These are phyloP conservation scores for Pipistrellus pipistrellus DNA, from an alignment of 2,797 vertebrate genomes.

Conservation along the genomic window DNA sequence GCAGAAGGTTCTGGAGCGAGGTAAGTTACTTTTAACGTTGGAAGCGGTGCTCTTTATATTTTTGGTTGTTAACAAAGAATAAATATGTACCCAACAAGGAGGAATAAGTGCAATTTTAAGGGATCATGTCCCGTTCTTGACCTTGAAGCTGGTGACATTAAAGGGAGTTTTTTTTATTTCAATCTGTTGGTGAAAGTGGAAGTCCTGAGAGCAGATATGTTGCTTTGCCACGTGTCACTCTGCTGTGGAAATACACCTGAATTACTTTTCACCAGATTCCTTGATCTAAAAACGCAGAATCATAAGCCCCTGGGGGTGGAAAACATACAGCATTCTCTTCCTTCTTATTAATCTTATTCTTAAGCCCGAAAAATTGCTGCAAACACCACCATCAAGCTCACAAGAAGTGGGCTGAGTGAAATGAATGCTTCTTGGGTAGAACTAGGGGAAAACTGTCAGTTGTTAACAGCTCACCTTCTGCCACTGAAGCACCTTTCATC, in stretches of 20 bases:
- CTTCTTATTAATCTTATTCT: not conserved
- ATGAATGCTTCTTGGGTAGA: not conserved
- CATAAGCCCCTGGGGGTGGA: not conserved
- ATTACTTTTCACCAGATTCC: not conserved
- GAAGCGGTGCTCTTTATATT: not conserved
- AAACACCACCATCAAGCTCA: not conserved
- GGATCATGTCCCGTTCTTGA: not conserved
- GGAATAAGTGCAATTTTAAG: not conserved
- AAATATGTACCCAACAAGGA: not conserved
- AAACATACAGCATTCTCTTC: not conserved
- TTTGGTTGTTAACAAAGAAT: not conserved
- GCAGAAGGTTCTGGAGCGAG: conserved; percentile 98
- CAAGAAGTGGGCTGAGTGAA: not conserved
- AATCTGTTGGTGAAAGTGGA: no score
- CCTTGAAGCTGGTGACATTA: not conserved
- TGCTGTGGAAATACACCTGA: not conserved
- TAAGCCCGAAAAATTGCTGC: not conserved
- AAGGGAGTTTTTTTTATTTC: not conserved
- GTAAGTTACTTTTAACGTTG: conserved; percentile 86
- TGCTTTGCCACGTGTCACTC: not conserved
- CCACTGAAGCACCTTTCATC: not conserved
- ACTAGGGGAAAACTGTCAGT: not conserved
- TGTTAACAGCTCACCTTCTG: no score
- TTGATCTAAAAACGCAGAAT: not conserved
- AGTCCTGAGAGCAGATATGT: not conserved